Conservation (phyloP, 2,113 vertebrate species). For the Colaptes auratus region DNA sequence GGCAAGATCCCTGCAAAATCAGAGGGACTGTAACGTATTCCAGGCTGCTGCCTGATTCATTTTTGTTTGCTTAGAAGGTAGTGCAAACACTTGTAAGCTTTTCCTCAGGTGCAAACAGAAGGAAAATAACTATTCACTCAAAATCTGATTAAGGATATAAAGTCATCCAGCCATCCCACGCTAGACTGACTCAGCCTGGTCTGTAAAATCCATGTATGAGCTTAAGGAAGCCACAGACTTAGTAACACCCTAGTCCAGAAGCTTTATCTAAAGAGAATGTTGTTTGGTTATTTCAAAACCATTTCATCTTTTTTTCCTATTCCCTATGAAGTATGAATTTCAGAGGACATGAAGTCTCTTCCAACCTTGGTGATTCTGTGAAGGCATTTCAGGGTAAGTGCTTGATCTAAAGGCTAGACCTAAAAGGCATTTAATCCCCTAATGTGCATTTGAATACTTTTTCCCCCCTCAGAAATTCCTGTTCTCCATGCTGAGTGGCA, state of each 20-base stretch:
- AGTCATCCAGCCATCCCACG: conserved; percentile 46
- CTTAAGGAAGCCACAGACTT: conserved; percentile 40
- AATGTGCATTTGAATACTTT: not conserved
- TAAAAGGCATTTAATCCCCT: not conserved
- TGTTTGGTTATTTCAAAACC: conserved; percentile 21
- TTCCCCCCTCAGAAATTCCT: not conserved
- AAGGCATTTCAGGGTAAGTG: conserved; percentile 4
- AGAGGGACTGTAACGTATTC: not conserved
- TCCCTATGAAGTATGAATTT: conserved; percentile 8
- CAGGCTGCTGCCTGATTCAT: not conserved
- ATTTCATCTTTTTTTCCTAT: conserved; percentile 25
- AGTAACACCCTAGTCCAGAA: not conserved
- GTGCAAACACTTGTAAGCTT: conserved; percentile 39
- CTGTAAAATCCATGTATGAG: conserved; percentile 34
- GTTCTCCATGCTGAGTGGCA: not conserved
- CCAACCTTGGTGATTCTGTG: too few species aligned
- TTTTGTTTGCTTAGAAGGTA: conserved; percentile 41
- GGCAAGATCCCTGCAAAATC: not conserved
- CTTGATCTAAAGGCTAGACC: conserved; percentile 3
- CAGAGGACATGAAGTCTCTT: not conserved
- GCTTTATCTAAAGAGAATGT: conserved; percentile 25
- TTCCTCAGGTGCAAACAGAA: conserved; percentile 61
- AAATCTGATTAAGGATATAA: conserved; percentile 51
- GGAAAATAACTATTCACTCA: conserved; percentile 50
- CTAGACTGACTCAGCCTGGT: conserved; percentile 50